phyloP scores from a whole-genome alignment of 2,113 vertebrate species.

The Stigmatopora argus region DNA sequence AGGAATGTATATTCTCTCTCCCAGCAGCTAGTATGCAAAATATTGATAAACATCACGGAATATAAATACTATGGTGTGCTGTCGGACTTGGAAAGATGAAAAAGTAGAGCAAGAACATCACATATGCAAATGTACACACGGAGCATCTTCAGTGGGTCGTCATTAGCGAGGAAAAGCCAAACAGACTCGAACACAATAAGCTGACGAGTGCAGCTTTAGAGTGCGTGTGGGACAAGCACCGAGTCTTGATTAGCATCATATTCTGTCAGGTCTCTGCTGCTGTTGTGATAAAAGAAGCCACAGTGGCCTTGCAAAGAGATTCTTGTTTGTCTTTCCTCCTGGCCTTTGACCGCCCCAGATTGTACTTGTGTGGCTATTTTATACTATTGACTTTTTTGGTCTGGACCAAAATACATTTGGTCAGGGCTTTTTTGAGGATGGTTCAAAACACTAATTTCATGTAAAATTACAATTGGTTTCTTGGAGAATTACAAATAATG shows the following conservation, averaged over 20 bases:
- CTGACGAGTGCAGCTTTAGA: not conserved
- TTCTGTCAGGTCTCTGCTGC: not conserved
- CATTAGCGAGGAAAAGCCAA: conserved; percentile 2
- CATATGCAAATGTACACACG: not conserved
- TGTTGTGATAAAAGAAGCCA: not conserved
- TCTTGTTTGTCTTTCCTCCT: not conserved
- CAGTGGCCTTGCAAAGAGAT: not conserved
- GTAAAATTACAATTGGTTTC: too few relatives aligned
- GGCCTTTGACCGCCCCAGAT: not conserved
- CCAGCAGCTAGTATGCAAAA: conserved; percentile 20
- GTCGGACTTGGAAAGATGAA: not conserved
- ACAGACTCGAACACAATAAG: not conserved
- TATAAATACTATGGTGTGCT: not conserved
- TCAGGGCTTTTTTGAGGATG: too few relatives aligned
- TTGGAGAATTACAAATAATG: too few relatives aligned
- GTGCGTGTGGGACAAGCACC: not conserved
- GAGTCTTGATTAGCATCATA: not conserved
- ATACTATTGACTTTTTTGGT: too few relatives aligned
- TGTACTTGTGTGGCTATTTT: too few relatives aligned
- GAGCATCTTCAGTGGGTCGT: not conserved
- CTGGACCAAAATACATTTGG: too few relatives aligned
- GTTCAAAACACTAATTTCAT: too few relatives aligned
- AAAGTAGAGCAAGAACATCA: not conserved
- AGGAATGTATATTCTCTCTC: not conserved
- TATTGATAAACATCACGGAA: conserved; percentile 23